These are phyloP conservation scores for Schizothorax lantsangensis DNA, from an alignment of 2,797 vertebrate genomes.

Conservation along the genomic window DNA sequence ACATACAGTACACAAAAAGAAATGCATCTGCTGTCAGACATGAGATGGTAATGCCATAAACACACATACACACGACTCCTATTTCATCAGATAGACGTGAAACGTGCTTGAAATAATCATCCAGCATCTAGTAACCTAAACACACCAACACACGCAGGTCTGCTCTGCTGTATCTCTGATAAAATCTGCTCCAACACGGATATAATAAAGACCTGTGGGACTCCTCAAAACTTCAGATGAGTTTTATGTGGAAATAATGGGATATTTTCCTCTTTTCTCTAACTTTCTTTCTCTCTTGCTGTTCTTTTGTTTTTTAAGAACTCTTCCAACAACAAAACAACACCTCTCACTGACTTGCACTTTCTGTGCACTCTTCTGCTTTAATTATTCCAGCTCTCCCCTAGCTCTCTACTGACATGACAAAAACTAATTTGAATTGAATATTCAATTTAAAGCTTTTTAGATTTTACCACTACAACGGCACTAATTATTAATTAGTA, in stretches of 20 bases:
- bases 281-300: background rate
- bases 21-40: slow-evolving; percentile 1
- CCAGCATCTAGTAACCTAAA: background rate
- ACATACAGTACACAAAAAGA: background rate
- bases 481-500: background rate
- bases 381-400: background rate
- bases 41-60: background rate
- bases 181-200: slow-evolving; percentile 17
- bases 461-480: background rate
- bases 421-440: background rate
- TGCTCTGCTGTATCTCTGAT: slow-evolving; percentile 3
- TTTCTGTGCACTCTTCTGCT: background rate
- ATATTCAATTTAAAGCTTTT: background rate
- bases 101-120: slow-evolving; percentile 18
- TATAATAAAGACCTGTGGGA: slow-evolving; percentile 44
- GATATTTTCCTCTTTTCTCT: slow-evolving; percentile 13
- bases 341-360: background rate
- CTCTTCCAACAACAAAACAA: background rate
- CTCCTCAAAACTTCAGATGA: slow-evolving; percentile 42
- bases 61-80: background rate
- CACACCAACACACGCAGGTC: background rate
- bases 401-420: background rate
- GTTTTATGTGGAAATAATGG: slow-evolving; percentile 37
- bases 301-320: background rate
- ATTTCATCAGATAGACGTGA: slow-evolving; percentile 28